These are phyloP conservation scores for Daktulosphaira vitifoliae DNA, from an alignment of 1,140 invertebrate species.

Conservation along the genomic window DNA sequence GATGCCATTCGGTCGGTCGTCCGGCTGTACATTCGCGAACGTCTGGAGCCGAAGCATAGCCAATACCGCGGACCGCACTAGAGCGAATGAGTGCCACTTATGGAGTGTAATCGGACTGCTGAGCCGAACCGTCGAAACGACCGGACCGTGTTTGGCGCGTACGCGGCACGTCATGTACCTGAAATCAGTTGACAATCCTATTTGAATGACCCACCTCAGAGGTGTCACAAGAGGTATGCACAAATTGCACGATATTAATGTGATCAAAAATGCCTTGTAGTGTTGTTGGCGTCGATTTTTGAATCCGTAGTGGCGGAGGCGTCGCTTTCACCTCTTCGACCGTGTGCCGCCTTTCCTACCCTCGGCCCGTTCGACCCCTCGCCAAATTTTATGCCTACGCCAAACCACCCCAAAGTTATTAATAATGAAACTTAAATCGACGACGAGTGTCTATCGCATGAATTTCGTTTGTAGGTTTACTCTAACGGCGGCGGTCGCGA, in stretches of 20 bases:
- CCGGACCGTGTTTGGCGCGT: constrained; percentile 24
- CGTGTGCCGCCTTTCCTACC: no score
- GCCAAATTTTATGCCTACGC: no score
- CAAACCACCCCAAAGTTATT: no score
- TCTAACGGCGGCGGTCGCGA: no score
- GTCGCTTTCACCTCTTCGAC: no score
- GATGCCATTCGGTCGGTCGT: constrained; percentile 25
- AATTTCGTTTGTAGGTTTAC: no score
- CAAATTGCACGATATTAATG: not conserved
- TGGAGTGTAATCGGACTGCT: constrained; percentile 1
- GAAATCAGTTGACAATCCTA: constrained; percentile 33
- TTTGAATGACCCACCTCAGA: constrained; percentile 29
- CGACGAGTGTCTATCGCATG: no score
- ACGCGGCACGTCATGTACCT: constrained; percentile 30
- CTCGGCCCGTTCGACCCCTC: no score
- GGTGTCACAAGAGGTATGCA: constrained; percentile 20
- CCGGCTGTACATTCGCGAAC: not conserved
- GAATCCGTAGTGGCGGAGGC: no score
- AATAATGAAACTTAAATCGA: no score
- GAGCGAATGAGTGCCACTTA: not conserved
- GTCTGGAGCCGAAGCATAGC: not conserved
- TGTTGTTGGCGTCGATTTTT: no score
- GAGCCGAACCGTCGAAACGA: not conserved
- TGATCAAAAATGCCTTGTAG: no score
- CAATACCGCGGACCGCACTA: not conserved